These are phyloP conservation scores for Zapus hudsonius DNA, from an alignment of 2,113 vertebrate genomes.

Conservation along the genomic window DNA sequence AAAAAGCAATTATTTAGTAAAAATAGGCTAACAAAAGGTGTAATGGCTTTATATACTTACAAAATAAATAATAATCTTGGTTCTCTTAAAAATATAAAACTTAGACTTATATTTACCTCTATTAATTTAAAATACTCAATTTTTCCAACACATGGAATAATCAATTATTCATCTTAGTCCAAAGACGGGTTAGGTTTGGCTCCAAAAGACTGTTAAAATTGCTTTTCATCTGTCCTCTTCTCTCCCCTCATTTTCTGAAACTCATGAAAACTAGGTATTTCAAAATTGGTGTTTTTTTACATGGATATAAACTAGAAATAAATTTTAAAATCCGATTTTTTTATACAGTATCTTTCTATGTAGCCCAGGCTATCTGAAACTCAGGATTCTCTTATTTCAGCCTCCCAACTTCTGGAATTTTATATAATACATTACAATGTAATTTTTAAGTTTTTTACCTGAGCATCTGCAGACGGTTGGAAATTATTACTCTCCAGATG, in stretches of 20 bases:
- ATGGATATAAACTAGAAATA: constrained; percentile 12
- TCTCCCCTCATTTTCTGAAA: constrained; percentile 26
- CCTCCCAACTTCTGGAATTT: not conserved
- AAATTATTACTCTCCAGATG: not conserved
- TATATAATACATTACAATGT: not conserved
- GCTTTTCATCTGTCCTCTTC: not conserved
- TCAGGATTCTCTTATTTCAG: not conserved
- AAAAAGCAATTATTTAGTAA: constrained; percentile 46
- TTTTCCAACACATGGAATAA: constrained; percentile 31
- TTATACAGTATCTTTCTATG: not conserved
- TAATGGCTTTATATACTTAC: not conserved
- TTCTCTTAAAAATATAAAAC: not conserved
- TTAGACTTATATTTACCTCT: not conserved
- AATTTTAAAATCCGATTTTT: not conserved
- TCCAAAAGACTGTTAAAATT: not conserved
- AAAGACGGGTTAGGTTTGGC: constrained; percentile 13
- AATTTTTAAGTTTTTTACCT: constrained; percentile 67
- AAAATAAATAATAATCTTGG: constrained; percentile 15
- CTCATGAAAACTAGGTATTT: constrained; percentile 34
- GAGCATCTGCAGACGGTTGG: not conserved
- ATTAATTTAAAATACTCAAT: constrained; percentile 33
- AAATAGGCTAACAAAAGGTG: not conserved
- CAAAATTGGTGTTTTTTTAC: constrained; percentile 28
- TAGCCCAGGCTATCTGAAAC: not conserved
- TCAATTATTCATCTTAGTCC: constrained; percentile 11